Percentiles rank a stretch among this genome's conserved stretches.
Conservation (phyloP, 2,888 invertebrate species). For the Andrena praecox region DNA sequence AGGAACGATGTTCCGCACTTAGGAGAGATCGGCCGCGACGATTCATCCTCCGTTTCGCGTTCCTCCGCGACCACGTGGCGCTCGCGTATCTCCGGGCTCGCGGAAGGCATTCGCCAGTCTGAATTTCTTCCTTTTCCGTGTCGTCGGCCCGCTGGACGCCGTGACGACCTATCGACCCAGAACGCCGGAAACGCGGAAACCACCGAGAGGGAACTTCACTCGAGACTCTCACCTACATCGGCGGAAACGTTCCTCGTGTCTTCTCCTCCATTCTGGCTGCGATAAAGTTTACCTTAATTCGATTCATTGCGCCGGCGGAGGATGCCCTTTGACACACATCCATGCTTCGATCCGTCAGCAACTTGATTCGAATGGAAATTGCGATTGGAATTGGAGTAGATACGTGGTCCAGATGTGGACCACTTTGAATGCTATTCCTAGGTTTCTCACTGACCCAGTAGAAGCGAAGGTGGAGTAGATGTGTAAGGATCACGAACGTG, state of each 20-base stretch:
- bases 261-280: slow-evolving; percentile 12
- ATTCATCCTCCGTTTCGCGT: slow-evolving; percentile 13
- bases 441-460: too few relatives aligned
- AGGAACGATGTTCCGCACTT: slow-evolving; percentile 41
- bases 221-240: slow-evolving; percentile 33
- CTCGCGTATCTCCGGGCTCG: neutral
- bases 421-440: too few relatives aligned
- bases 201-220: slow-evolving; percentile 46
- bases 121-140: slow-evolving; percentile 9
- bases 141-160: neutral
- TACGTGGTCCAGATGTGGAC: too few relatives aligned
- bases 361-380: neutral
- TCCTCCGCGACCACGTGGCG: slow-evolving; percentile 11
- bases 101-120: slow-evolving; percentile 8
- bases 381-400: too few relatives aligned
- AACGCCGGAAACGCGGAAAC: slow-evolving; percentile 45
- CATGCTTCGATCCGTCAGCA: neutral
- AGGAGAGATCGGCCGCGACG: slow-evolving; percentile 7
- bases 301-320: neutral
- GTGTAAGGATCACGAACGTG: too few relatives aligned
- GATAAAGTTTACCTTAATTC: slow-evolving; percentile 28
- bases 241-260: slow-evolving; percentile 39
- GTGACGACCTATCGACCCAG: slow-evolving; percentile 49
- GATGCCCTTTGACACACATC: too few relatives aligned
- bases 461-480: too few relatives aligned